Conservation (phyloP, 2,888 invertebrate genomes). For the Cryptocheilus praepositus region DNA sequence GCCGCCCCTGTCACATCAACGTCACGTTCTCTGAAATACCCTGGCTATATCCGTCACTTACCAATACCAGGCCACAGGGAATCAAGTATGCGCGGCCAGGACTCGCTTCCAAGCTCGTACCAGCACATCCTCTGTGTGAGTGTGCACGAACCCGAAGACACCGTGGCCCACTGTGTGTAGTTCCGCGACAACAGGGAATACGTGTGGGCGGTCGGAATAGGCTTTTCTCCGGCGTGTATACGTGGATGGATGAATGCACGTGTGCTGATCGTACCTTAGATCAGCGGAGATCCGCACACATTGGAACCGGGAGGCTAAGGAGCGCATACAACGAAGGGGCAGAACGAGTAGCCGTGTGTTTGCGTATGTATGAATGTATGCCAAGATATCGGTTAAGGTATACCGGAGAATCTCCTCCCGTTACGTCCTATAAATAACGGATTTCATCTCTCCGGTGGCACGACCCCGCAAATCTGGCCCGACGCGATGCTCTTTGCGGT, state of each 20-base stretch:
- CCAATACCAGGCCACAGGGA: conserved; percentile 39
- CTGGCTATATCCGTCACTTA: conserved; percentile 61
- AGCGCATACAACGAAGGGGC: too few species aligned
- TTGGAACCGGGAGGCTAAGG: too few species aligned
- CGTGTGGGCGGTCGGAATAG: too few species aligned
- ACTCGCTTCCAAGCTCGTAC: conserved; percentile 39
- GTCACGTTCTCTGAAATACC: conserved; percentile 67
- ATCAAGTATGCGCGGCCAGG: conserved; percentile 48
- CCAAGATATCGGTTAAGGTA: too few species aligned
- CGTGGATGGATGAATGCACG: conserved; percentile 1
- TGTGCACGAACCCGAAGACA: conserved; percentile 8
- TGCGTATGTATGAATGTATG: too few species aligned
- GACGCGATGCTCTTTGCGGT: conserved; percentile 31
- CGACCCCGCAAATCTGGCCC: conserved; percentile 30
- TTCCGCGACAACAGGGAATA: too few species aligned
- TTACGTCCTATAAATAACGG: conserved; percentile 45
- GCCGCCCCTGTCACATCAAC: conserved; percentile 63
- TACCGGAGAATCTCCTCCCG: conserved; percentile 5
- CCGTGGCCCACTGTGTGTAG: conserved; percentile 1
- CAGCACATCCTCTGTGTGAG: conserved; percentile 19
- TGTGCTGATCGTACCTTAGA: not conserved
- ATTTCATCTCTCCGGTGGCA: conserved; percentile 38
- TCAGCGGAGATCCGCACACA: too few species aligned
- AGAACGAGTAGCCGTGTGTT: too few species aligned
- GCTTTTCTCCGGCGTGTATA: too few species aligned